Evolutionary conservation across 1,140 invertebrate species (phyloP), one percentile per base, ranked within the genome.

Genomic region (Radopholus similis): DNA sequence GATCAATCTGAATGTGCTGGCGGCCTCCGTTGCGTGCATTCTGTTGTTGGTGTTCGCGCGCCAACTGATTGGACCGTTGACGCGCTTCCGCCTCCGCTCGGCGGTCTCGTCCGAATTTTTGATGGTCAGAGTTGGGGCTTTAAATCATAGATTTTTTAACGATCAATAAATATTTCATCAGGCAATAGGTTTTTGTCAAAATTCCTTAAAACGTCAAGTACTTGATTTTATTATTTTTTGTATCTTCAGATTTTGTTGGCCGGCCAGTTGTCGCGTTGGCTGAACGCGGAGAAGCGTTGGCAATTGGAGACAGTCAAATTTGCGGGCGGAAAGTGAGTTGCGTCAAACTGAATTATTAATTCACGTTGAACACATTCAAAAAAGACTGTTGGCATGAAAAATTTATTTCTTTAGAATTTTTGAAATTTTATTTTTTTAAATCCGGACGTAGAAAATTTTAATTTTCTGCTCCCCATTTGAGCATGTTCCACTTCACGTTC

Each of bases 51-150:
- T 75, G 21, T 65, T 76, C 56, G 58, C 56, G 40, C 64, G 74
- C n/a, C 73, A 75, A 60, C 44, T 76, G n/a, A 44, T 75, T 21
- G 64, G 64, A 23, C 68, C 74, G 18, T 37, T 77, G 32, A 55
- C 74, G 21, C 64, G 59, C 35, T 57, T 76, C 32, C 23, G 66
- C 6, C 59, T 66, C 13, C 63, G 70, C 44, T 44, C 62, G 13
- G 63, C 72, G 15, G 59, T 74, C 58, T 70, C 74, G 11, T 77
- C 69, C 13, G 73, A 75, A 59, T 77, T 75, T 56, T 60, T 75
- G 23, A 53, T 75, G 32, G 73, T 74, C 34, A 26, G 34, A 44
- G 28, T 18, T 21, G 21, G 30, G 44, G 6, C n/a, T 51, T 63
- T 64, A 11, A 28, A 47, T 47, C 51, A 59, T 11, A 60, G 4